phyloP scores from a whole-genome alignment of 2,888 invertebrate species.

The Heliconius sara region DNA sequence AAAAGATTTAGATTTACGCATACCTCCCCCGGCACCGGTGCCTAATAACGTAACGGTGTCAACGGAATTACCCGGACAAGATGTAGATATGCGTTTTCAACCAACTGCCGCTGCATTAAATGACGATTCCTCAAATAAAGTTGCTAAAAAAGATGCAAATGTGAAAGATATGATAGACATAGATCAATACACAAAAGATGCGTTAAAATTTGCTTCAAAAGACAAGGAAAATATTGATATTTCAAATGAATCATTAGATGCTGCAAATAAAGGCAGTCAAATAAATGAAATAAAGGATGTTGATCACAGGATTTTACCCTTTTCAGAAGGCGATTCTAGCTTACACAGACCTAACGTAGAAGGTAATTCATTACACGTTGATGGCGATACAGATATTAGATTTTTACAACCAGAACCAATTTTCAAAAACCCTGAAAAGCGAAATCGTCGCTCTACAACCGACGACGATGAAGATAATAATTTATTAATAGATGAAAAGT shows the following conservation, averaged over 20 bases:
- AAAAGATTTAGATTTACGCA: conserved; percentile 79
- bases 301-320: conserved; percentile 79
- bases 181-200: conserved; percentile 83
- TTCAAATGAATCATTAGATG: conserved; percentile 70
- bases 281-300: conserved; percentile 74
- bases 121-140: conserved; percentile 57
- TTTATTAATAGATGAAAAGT: conserved; percentile 85
- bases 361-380: conserved; percentile 58
- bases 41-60: conserved; percentile 58
- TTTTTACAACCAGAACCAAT: conserved; percentile 78
- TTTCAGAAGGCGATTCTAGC: conserved; percentile 66
- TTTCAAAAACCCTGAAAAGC: conserved; percentile 76
- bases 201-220: conserved; percentile 77
- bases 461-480: conserved; percentile 85
- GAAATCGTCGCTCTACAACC: conserved; percentile 78
- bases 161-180: conserved; percentile 79
- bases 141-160: conserved; percentile 57
- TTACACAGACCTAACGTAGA: conserved; percentile 55
- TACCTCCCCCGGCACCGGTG: conserved; percentile 68
- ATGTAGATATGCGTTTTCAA: conserved; percentile 81
- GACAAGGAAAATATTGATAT: conserved; percentile 79
- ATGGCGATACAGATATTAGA: conserved; percentile 77
- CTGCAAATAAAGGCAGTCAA: conserved; percentile 59
- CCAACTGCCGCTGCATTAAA: conserved; percentile 55
- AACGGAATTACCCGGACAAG: conserved; percentile 73